Evolutionary conservation across 2,797 vertebrate genomes (phyloP).

Genomic region (Scolopax rusticola): DNA sequence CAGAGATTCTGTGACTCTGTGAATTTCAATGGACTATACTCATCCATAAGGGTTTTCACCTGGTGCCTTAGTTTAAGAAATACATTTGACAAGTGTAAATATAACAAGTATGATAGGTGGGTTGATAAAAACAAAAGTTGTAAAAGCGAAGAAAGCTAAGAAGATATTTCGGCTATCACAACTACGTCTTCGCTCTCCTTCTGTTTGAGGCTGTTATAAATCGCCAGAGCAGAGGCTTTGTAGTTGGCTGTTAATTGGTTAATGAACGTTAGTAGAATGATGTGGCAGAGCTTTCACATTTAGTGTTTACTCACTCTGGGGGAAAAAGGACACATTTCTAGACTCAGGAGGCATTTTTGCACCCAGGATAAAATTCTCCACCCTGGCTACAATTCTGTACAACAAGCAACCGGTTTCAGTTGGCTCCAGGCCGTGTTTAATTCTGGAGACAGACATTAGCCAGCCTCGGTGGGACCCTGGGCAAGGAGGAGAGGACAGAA

Average conservation of each 20-base stretch:
- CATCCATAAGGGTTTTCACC: neutral
- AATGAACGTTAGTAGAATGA: neutral
- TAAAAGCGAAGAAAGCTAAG: neutral
- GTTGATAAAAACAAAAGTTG: neutral
- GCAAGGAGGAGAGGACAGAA: neutral
- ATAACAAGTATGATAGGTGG: neutral
- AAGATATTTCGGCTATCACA: neutral
- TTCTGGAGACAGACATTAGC: accelerated
- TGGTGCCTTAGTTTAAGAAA: neutral
- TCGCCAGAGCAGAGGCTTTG: neutral
- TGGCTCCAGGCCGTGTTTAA: neutral
- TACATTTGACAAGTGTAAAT: neutral
- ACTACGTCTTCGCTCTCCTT: neutral
- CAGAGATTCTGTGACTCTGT: neutral
- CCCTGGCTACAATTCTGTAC: neutral
- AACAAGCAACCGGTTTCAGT: neutral
- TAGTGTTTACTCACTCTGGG: neutral
- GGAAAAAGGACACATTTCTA: neutral
- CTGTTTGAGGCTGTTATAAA: neutral
- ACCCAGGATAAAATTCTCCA: neutral
- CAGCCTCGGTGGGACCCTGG: neutral
- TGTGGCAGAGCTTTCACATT: neutral
- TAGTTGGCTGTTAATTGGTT: neutral
- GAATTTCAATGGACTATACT: neutral
- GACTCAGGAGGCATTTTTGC: neutral